Conservation (phyloP, 2,113 vertebrate species). For the Triplophysa tibetana region DNA sequence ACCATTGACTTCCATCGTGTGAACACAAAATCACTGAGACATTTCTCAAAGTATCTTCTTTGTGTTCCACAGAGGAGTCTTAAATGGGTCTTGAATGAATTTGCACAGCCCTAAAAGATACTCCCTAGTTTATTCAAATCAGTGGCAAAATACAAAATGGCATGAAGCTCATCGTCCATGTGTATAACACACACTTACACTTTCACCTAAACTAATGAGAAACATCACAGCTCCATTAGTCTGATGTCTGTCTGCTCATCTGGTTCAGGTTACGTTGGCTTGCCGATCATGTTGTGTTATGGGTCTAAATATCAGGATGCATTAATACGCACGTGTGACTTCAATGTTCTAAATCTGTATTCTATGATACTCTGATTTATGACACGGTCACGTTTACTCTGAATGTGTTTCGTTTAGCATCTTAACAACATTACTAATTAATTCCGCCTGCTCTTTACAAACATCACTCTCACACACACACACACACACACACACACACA, state of each 20-base stretch:
- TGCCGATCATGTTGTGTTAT: neutral
- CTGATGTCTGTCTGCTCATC: slow-evolving; percentile 16
- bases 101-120: too few species aligned
- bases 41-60: too few species aligned
- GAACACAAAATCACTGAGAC: too few species aligned
- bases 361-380: neutral
- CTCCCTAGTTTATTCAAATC: too few species aligned
- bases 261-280: slow-evolving; percentile 10
- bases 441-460: neutral
- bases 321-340: neutral
- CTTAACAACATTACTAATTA: slow-evolving; percentile 28
- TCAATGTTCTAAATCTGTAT: neutral
- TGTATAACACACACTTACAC: neutral
- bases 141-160: too few species aligned
- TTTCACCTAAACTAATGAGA: neutral
- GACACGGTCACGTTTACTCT: neutral
- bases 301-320: neutral
- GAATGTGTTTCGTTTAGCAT: neutral
- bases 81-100: too few species aligned
- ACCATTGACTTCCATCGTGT: too few species aligned
- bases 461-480: neutral
- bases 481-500: neutral
- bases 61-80: too few species aligned
- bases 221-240: slow-evolving; percentile 21
- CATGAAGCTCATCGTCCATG: too few species aligned